phyloP scores from a whole-genome alignment of 30 jellyfish, hydroid and myxozoan species.

The Pelagia noctiluca region DNA sequence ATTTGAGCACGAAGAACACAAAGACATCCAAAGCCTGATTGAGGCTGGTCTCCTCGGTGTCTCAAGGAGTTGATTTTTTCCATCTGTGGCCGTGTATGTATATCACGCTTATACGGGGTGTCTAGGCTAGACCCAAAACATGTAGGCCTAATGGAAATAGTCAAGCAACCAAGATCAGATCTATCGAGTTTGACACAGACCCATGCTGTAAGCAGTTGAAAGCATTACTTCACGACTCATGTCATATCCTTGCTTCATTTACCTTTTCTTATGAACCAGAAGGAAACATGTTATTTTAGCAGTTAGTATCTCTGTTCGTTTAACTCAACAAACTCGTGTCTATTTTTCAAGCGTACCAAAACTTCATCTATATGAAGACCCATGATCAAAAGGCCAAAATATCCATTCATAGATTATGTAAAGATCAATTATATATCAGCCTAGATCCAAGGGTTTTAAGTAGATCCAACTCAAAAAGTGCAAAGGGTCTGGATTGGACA shows the following conservation, averaged over 20 bases:
- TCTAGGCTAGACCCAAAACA: background rate
- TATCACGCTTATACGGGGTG: background rate
- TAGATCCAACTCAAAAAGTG: too few species aligned
- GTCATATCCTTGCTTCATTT: background rate
- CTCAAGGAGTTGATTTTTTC: conserved; percentile 10
- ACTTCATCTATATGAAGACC: background rate
- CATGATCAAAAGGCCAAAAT: background rate
- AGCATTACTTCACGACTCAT: background rate
- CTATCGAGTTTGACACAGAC: too few species aligned
- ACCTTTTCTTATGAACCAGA: too few species aligned
- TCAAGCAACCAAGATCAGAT: too few species aligned
- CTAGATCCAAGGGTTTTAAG: too few species aligned
- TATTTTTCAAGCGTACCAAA: background rate
- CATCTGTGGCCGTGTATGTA: background rate
- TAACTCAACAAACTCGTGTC: background rate
- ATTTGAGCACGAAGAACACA: conserved; percentile 55
- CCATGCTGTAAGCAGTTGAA: too few species aligned
- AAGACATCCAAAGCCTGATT: conserved; percentile 48
- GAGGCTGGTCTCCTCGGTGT: conserved; percentile 73
- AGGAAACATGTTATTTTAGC: too few species aligned
- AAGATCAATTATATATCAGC: too few species aligned
- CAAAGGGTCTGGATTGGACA: too few species aligned
- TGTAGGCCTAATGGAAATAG: too few species aligned
- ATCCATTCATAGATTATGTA: too few species aligned
- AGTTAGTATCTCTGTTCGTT: too few species aligned